A percentile compares a stretch with the other conserved stretches of the same genome.
These are phyloP conservation scores for Dicrurus megarhynchus DNA, from an alignment of 2,113 vertebrate genomes.

Conservation along the genomic window DNA sequence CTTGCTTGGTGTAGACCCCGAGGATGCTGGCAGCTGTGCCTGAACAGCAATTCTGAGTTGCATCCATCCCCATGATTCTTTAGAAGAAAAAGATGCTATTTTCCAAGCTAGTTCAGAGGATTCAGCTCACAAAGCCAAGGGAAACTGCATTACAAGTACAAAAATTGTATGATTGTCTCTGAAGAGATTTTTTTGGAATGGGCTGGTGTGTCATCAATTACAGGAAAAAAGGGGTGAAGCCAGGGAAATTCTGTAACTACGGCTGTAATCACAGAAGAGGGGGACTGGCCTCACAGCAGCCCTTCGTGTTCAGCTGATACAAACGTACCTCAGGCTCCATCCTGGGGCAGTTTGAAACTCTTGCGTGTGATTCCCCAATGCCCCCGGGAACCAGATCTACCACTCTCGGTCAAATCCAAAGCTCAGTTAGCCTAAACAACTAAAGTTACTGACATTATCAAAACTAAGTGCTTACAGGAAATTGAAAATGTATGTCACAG, in stretches of 20 bases:
- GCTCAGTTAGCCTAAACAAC: background rate
- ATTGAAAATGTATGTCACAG: background rate
- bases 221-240: background rate
- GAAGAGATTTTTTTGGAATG: background rate
- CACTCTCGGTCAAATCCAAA: background rate
- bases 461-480: background rate
- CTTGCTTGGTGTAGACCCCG: background rate
- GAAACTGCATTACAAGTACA: background rate
- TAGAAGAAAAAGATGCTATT: background rate
- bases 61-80: background rate
- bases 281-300: background rate
- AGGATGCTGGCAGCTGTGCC: background rate
- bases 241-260: background rate
- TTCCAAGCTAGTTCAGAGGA: background rate
- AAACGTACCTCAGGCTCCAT: background rate
- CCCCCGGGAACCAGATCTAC: background rate
- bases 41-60: background rate
- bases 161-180: background rate
- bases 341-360: background rate
- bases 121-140: background rate
- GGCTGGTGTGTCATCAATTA: background rate
- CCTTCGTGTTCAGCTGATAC: background rate
- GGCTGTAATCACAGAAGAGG: background rate
- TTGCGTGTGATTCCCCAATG: background rate
- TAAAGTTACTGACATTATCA: background rate